phyloP scores from a whole-genome alignment of 2,113 vertebrate species.

The Sylvietta virens region DNA sequence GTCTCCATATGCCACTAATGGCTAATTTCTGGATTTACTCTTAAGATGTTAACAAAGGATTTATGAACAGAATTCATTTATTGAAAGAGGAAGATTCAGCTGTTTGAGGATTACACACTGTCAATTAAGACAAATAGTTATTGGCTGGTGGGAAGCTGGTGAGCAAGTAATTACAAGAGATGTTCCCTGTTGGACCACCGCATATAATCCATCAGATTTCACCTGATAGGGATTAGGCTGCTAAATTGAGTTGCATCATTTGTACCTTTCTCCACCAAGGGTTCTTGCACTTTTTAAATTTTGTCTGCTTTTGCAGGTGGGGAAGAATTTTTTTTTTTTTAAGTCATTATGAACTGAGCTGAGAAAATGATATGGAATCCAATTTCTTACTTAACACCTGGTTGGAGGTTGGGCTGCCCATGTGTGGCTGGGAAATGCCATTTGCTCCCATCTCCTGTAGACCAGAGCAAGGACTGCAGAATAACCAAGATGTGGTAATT shows the following conservation, averaged over 20 bases:
- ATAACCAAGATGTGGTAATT: background rate
- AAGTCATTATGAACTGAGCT: background rate
- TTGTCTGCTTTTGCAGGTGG: background rate
- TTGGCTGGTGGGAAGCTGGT: background rate
- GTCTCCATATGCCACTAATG: background rate
- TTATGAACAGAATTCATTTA: background rate
- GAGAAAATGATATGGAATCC: background rate
- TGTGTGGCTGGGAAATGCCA: background rate
- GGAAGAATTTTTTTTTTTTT: background rate
- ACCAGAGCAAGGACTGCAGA: background rate
- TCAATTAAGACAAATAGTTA: background rate
- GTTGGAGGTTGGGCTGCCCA: background rate
- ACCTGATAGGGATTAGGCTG: background rate
- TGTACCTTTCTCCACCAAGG: background rate
- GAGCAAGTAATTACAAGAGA: slow-evolving; percentile 3
- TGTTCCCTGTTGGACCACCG: background rate
- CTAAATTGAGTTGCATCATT: background rate
- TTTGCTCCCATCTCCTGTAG: background rate
- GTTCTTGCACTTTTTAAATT: background rate
- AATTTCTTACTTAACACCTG: background rate
- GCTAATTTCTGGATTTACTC: background rate
- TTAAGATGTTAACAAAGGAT: background rate
- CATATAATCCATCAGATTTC: background rate
- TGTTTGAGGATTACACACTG: background rate
- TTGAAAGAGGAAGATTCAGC: background rate